Conservation (phyloP, 1,140 invertebrate species). For the Rhopalosiphum padi region DNA sequence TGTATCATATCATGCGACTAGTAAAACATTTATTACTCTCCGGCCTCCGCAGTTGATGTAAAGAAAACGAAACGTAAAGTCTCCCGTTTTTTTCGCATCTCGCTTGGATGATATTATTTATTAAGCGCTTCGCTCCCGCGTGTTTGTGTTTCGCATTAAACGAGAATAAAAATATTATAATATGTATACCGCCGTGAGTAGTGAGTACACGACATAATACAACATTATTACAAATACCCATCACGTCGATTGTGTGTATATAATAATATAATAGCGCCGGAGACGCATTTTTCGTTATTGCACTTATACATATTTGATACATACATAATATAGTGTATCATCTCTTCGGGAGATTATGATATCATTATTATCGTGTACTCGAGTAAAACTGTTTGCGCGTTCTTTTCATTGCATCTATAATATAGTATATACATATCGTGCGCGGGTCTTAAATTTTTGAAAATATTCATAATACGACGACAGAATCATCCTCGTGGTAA, state of each 20-base stretch:
- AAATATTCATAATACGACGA: neutral
- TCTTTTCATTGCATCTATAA: neutral
- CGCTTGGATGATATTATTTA: neutral
- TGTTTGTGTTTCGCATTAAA: neutral
- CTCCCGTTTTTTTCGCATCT: neutral
- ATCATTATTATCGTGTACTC: neutral
- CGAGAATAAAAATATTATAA: neutral
- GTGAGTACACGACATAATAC: neutral
- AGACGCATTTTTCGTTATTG: constrained; percentile 2
- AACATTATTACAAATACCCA: neutral
- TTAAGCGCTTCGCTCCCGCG: neutral
- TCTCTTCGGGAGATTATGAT: neutral
- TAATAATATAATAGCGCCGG: neutral
- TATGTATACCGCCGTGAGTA: neutral
- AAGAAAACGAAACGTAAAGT: neutral
- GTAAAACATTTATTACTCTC: neutral
- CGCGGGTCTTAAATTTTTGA: neutral
- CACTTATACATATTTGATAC: constrained; percentile 33
- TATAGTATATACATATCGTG: neutral
- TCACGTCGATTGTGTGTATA: neutral
- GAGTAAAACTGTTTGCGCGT: constrained; percentile 9
- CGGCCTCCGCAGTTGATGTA: neutral
- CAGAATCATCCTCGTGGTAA: constrained; percentile 8
- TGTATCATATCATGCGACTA: neutral
- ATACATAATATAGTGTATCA: neutral